A percentile compares a stretch with the other conserved stretches of the same genome.
Evolutionary conservation across 2,113 vertebrate species (phyloP).

Genomic region (Oryctolagus cuniculus): mOryCun1.1 NC_091433.1:182949001-182949500

Average conservation of each 20-base stretch:
- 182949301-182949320: neutral
- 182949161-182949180: neutral
- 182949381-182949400: neutral
- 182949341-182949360: neutral
- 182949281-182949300: neutral
- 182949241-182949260: neutral
- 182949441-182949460: neutral
- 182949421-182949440: neutral
- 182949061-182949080: neutral
- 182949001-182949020: constrained; percentile 34
- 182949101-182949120: neutral
- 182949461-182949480: neutral
- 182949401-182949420: neutral
- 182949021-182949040: neutral
- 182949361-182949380: neutral
- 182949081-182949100: neutral
- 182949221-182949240: neutral
- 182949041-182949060: neutral
- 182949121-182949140: neutral
- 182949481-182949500: neutral
- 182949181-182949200: neutral
- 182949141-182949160: neutral
- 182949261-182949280: neutral
- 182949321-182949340: neutral
- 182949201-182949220: neutral